Conservation (phyloP, 2,888 invertebrate genomes). For the Encarsia formosa region DNA sequence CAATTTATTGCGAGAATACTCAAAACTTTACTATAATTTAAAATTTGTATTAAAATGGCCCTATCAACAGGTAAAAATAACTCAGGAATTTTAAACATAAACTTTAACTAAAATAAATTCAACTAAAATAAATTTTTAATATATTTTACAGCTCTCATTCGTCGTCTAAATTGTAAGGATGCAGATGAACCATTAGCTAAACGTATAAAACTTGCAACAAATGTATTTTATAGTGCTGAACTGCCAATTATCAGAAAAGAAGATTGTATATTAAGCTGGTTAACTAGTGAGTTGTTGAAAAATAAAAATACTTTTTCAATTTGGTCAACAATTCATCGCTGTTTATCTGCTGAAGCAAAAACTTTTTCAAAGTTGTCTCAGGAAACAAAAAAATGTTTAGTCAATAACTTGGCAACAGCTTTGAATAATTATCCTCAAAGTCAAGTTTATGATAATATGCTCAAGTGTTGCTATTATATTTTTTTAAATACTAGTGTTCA, state of each 20-base stretch:
- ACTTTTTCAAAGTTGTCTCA: conserved; percentile 27
- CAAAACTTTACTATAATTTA: too few relatives aligned
- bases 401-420: conserved; percentile 30
- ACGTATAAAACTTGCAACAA: conserved; percentile 56
- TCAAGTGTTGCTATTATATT: conserved; percentile 33
- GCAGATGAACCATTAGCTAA: conserved; percentile 52
- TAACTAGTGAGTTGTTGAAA: conserved; percentile 39
- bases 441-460: conserved; percentile 18
- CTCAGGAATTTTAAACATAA: too few relatives aligned
- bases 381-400: conserved; percentile 32
- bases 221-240: conserved; percentile 53
- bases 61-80: conserved; percentile 31
- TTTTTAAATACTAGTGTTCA: conserved; percentile 31
- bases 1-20: too few relatives aligned
- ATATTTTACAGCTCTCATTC: conserved; percentile 2
- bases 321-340: conserved; percentile 35
- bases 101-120: too few relatives aligned
- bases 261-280: conserved; percentile 55
- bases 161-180: background rate
- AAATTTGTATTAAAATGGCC: too few relatives aligned
- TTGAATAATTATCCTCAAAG: conserved; percentile 22
- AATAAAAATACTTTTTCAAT: conserved; percentile 16
- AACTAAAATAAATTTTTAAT: conserved; percentile 4
- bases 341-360: conserved; percentile 29
- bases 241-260: conserved; percentile 55